Evolutionary conservation across 2,888 invertebrate species (phyloP), one percentile per base, ranked within the genome.

Genomic region (Perdita meconis): DNA sequence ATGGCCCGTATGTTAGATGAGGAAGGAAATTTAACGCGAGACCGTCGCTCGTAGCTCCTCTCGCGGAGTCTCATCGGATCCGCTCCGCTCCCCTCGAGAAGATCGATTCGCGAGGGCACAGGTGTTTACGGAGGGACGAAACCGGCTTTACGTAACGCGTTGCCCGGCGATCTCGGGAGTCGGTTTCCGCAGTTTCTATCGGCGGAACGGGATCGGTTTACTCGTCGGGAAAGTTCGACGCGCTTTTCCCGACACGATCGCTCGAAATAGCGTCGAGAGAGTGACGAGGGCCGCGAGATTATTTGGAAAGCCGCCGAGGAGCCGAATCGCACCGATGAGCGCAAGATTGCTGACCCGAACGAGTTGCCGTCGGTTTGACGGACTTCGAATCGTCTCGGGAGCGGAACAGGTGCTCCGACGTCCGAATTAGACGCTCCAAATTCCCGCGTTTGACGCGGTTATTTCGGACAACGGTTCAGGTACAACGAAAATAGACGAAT

Each of bases 261-360:
- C 83, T 79, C 78, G 57, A 83, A 67, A 75, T 72, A 79, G 83
- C 69, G 80, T 81, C 85, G 86, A 87, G 76, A 87, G 76, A 77
- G 84, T 85, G 88, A 88, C 85, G 81, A 81, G 83, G 81, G 3
- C 78, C 36, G 77, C 80, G 80, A 80, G 72, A 86, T 87, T 89
- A 89, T 81, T 82, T 74, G 84, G 81, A 81, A 83, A 82, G 78
- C 59, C 38, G 81, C 73, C 81, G 72, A 67, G 71, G 24, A 40
- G 60, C n/a, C 56, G 30, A 60, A 61, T 53, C 50, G 50, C 10
- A 36, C 24, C 50, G 63, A 72, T 55, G 59, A 64, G 42, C 38
- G 47, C 50, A 57, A 44, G 55, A 50, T 47, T 47, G 19, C 56
- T 64, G 81, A 75, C 68, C 61, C 50, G 38, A 61, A 80, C 77